These are phyloP conservation scores for Nasonia vitripennis DNA, from an alignment of 1,140 invertebrate species.

Conservation along the genomic window DNA sequence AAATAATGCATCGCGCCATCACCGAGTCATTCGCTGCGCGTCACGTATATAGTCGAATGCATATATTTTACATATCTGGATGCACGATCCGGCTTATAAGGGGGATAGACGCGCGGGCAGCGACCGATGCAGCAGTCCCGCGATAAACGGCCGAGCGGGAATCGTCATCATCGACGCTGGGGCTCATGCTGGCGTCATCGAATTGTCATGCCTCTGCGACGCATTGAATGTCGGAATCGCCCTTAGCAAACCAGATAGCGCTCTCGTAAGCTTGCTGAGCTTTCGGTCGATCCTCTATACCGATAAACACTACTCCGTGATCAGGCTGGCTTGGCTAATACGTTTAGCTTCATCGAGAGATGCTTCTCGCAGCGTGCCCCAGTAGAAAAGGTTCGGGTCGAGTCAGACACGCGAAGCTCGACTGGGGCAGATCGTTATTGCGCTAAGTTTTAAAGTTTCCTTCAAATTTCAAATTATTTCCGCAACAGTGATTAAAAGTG, in stretches of 20 bases:
- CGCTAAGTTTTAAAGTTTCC: background rate
- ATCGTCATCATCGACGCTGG: slow-evolving; percentile 23
- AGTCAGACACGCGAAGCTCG: too few species aligned
- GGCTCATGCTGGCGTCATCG: background rate
- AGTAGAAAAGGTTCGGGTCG: too few species aligned
- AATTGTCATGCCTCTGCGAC: slow-evolving; percentile 29
- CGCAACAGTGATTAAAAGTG: slow-evolving; percentile 3
- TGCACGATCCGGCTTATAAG: background rate
- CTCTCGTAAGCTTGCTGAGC: slow-evolving; percentile 22
- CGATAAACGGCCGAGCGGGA: background rate
- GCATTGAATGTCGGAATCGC: slow-evolving; percentile 43
- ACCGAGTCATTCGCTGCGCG: background rate
- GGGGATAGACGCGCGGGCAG: background rate
- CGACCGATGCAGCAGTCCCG: background rate
- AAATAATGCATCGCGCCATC: slow-evolving; percentile 42
- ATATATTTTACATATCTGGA: slow-evolving; percentile 40
- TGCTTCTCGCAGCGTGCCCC: too few species aligned
- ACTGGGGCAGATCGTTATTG: background rate
- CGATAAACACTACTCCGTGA: background rate
- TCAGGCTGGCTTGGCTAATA: too few species aligned
- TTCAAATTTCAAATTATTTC: slow-evolving; percentile 15
- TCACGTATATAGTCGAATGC: slow-evolving; percentile 11
- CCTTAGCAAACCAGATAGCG: slow-evolving; percentile 41
- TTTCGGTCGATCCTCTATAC: too few species aligned
- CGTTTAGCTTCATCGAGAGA: too few species aligned